Percentiles rank a stretch among this genome's conserved stretches.
phyloP scores from a whole-genome alignment of 2,113 vertebrate genomes.

The Corythaeola cristata region DNA sequence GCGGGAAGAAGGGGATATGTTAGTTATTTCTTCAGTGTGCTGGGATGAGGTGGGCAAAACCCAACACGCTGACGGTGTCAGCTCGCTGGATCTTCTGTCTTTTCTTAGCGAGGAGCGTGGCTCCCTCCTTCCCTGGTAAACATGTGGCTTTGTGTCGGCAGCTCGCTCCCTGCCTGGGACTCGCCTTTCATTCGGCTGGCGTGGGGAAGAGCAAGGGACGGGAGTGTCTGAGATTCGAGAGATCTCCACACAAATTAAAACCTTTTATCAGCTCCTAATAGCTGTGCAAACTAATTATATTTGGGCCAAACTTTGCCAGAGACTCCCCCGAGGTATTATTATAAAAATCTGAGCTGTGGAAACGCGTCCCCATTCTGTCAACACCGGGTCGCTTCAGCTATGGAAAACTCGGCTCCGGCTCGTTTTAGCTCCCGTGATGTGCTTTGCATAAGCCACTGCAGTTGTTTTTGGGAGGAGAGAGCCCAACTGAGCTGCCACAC shows the following conservation, averaged over 20 bases:
- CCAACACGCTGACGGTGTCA: neutral
- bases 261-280: slow-evolving; percentile 79
- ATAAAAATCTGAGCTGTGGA: slow-evolving; percentile 76
- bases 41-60: neutral
- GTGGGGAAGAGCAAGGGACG: slow-evolving; percentile 14
- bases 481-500: neutral
- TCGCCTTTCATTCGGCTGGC: neutral
- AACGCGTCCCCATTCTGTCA: slow-evolving; percentile 82
- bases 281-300: slow-evolving; percentile 83
- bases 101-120: neutral
- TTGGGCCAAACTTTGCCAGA: slow-evolving; percentile 77
- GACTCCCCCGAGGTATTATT: slow-evolving; percentile 79
- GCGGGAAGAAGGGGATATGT: rapidly evolving
- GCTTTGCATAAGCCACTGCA: slow-evolving; percentile 50
- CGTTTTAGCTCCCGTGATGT: slow-evolving; percentile 45
- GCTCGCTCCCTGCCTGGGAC: neutral
- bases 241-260: slow-evolving; percentile 77
- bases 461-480: neutral
- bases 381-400: slow-evolving; percentile 70
- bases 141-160: neutral
- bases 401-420: slow-evolving; percentile 56
- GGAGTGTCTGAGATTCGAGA: slow-evolving; percentile 59
- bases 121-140: neutral
- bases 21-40: rapidly evolving
- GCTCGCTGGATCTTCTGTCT: neutral